phyloP scores from a whole-genome alignment of 2,113 vertebrate species.

The Microtus richardsoni region DNA sequence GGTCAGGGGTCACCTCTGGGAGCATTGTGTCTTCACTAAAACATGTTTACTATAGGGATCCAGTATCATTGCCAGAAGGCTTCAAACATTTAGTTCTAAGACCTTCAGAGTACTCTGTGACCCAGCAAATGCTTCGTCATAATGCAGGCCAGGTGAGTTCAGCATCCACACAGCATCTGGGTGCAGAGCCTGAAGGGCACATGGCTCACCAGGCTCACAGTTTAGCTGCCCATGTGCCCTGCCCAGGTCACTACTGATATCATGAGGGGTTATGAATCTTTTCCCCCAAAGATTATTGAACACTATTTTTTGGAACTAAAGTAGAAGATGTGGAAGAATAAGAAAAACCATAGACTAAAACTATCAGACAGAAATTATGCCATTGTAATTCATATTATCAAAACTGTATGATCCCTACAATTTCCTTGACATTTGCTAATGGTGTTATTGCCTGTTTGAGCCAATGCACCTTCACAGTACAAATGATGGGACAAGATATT shows the following conservation, averaged over 20 bases:
- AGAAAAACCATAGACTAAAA: background rate
- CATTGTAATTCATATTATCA: background rate
- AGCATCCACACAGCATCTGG: too few species aligned
- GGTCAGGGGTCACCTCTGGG: background rate
- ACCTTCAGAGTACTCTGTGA: background rate
- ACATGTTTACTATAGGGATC: background rate
- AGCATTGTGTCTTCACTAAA: background rate
- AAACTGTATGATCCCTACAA: background rate
- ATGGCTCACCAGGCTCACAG: background rate
- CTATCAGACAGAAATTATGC: background rate
- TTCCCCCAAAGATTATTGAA: slow-evolving; percentile 1
- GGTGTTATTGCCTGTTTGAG: background rate
- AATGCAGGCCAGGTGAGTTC: too few species aligned
- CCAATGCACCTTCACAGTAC: background rate
- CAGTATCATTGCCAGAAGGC: background rate
- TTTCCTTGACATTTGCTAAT: background rate
- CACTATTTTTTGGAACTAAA: slow-evolving; percentile 43
- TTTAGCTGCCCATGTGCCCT: background rate
- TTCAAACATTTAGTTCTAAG: too few species aligned
- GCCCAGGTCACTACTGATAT: background rate
- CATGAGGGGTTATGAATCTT: too few species aligned
- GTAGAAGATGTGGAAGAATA: background rate
- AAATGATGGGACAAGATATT: background rate
- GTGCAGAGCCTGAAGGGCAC: background rate
- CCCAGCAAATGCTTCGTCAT: background rate